Percentiles rank a stretch among this genome's conserved stretches.
Conservation (phyloP, 2,797 vertebrate species). For the Syngnathus rostellatus region DNA sequence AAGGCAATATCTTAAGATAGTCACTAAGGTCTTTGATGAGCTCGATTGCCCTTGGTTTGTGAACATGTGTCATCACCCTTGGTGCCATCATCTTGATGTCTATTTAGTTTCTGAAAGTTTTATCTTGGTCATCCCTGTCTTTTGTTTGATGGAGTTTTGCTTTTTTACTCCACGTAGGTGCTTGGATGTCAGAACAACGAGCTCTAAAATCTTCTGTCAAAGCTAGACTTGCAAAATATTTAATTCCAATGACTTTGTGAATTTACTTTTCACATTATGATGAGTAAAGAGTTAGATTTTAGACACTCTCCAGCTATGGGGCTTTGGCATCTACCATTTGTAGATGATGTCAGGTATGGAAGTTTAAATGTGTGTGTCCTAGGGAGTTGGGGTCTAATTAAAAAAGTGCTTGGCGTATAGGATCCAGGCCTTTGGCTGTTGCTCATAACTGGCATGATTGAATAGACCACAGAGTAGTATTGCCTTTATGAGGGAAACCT, state of each 20-base stretch:
- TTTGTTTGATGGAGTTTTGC: conserved; percentile 10
- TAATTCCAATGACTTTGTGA: background rate
- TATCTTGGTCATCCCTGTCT: conserved; percentile 13
- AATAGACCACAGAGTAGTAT: background rate
- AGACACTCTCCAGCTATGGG: background rate
- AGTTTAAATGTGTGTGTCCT: background rate
- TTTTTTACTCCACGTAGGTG: background rate
- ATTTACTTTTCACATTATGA: background rate
- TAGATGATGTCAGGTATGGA: conserved; percentile 8
- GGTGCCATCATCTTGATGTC: conserved; percentile 23
- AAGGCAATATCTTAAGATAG: conserved; percentile 14
- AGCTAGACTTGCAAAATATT: background rate
- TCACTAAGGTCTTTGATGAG: conserved; percentile 34
- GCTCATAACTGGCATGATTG: background rate
- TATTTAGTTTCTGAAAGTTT: conserved; percentile 5
- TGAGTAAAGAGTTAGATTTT: background rate
- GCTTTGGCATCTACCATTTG: background rate
- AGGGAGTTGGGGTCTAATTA: background rate
- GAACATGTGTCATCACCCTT: conserved; percentile 12
- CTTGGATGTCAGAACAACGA: background rate
- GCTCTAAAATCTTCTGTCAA: background rate
- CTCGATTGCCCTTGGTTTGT: conserved; percentile 23
- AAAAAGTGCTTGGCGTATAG: background rate
- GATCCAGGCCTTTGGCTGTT: background rate
- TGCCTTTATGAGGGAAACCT: background rate